Evolutionary conservation across 2,797 vertebrate species (phyloP).

Genomic region (Hippocampus kuda): DNA sequence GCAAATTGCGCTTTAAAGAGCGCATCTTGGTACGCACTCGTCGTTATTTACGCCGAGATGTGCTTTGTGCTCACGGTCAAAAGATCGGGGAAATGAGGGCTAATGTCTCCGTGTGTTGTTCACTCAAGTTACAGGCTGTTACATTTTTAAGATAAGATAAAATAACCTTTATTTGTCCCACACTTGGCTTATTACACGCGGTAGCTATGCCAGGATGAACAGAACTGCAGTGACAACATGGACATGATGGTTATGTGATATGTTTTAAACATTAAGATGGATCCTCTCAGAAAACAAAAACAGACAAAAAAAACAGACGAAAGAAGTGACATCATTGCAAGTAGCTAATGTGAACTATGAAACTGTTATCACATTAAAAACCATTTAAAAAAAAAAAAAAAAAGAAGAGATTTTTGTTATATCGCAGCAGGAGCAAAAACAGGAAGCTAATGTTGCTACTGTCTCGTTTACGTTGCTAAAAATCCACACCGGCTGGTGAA

Average conservation of each 20-base stretch:
- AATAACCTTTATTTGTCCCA: too few species aligned
- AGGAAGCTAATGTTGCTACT: neutral
- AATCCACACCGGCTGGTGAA: neutral
- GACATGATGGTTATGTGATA: neutral
- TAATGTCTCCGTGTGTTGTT: constrained; percentile 1
- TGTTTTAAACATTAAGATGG: neutral
- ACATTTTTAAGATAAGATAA: too few species aligned
- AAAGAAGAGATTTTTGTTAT: neutral
- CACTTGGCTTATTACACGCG: neutral
- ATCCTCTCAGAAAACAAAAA: neutral
- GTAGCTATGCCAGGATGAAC: neutral
- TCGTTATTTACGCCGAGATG: neutral
- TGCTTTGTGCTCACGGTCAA: constrained; percentile 6
- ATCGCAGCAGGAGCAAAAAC: neutral
- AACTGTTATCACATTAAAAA: too few species aligned
- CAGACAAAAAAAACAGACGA: too few species aligned
- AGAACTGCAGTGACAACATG: neutral
- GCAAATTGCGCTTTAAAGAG: constrained; percentile 37
- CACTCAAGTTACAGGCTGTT: neutral
- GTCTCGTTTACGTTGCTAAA: neutral
- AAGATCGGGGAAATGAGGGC: constrained; percentile 1
- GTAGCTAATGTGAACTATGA: too few species aligned
- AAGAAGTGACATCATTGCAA: too few species aligned
- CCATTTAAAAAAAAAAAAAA: neutral
- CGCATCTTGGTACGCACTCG: constrained; percentile 21